Evolutionary conservation across 2,888 invertebrate genomes (phyloP).

Genomic region (Ditula angustiorana): DNA sequence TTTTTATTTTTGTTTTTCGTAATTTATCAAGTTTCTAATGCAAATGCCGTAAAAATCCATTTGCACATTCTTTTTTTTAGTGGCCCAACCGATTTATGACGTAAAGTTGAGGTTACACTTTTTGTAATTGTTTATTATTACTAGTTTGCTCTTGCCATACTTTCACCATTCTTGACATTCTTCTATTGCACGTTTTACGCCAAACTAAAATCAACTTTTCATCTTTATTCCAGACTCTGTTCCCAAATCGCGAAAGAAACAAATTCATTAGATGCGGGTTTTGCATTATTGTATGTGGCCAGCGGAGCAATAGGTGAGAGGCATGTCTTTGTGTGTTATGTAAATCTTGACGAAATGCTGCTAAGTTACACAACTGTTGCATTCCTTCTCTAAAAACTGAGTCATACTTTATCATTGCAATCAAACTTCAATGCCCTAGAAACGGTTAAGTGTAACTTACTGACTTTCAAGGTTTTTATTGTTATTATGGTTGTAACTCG

Average conservation of each 20-base stretch:
- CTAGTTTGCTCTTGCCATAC: conserved; percentile 38
- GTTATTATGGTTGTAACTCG: neutral
- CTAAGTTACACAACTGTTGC: conserved; percentile 40
- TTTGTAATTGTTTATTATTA: conserved; percentile 1
- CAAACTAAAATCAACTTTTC: neutral
- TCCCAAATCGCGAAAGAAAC: conserved; percentile 74
- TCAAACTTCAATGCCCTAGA: conserved; percentile 18
- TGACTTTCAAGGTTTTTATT: neutral
- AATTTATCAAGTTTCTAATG: neutral
- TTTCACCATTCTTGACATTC: conserved; percentile 40
- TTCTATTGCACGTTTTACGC: neutral
- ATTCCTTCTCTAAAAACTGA: conserved; percentile 30
- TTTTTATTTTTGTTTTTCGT: conserved; percentile 15
- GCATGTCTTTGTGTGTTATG: conserved; percentile 57
- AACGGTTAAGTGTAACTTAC: neutral
- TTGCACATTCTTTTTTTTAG: neutral
- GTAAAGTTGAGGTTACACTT: neutral
- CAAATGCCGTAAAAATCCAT: neutral
- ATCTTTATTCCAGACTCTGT: conserved; percentile 64
- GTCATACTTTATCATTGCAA: conserved; percentile 30
- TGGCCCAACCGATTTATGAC: neutral
- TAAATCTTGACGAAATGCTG: conserved; percentile 52
- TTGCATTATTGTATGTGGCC: conserved; percentile 76
- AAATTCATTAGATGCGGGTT: conserved; percentile 73
- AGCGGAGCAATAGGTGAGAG: conserved; percentile 80